Evolutionary conservation across 2,113 vertebrate species (phyloP).

Genomic region (Campylomormyrus numenius): DNA sequence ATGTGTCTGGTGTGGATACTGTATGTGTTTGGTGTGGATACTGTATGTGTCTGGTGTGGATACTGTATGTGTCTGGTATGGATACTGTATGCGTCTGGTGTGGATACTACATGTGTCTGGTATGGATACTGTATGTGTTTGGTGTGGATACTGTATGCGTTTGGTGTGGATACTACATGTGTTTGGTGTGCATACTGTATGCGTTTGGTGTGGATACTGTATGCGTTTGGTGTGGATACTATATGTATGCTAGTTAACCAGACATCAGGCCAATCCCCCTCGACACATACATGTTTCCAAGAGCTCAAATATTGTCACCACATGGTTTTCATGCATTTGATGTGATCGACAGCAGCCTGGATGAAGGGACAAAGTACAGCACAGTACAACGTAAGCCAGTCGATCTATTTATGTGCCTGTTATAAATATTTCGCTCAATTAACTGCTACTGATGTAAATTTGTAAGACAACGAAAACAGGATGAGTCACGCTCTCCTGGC

Average conservation of each 20-base stretch:
- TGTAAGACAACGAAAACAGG: conserved; percentile 4
- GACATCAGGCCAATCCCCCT: neutral
- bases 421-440: neutral
- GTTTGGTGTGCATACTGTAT: accelerated
- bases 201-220: neutral
- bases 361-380: neutral
- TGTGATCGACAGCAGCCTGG: neutral
- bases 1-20: neutral
- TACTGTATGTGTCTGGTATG: neutral
- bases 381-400: neutral
- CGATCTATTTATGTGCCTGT: neutral
- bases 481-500: neutral
- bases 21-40: neutral
- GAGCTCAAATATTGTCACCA: neutral
- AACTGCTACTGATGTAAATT: conserved; percentile 1
- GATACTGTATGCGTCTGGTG: neutral
- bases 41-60: neutral
- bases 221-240: neutral
- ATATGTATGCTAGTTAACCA: neutral
- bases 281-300: neutral
- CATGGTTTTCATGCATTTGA: neutral
- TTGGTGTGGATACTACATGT: neutral
- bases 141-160: neutral
- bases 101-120: neutral
- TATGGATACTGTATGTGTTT: neutral